Evolutionary conservation across 1,140 invertebrate species (phyloP).

Genomic region (Aphelenchoides avenae): DNA sequence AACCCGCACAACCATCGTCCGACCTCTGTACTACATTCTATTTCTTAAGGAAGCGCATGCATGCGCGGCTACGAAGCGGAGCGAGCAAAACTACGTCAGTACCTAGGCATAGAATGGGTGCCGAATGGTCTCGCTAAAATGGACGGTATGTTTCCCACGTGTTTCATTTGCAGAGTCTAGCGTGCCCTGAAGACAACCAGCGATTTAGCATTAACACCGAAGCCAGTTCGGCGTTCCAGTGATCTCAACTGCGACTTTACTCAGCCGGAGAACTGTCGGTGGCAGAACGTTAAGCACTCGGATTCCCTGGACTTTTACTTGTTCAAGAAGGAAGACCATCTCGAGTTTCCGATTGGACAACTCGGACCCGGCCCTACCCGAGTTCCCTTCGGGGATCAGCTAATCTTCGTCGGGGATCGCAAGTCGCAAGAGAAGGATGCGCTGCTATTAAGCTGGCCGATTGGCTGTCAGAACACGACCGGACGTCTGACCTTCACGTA

Average conservation of each 20-base stretch:
- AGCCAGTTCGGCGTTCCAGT: slow-evolving; percentile 35
- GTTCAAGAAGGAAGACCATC: slow-evolving; percentile 42
- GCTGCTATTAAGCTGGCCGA: slow-evolving; percentile 41
- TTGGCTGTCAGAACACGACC: slow-evolving; percentile 44
- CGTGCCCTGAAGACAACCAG: not conserved
- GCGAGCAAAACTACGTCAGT: slow-evolving; percentile 23
- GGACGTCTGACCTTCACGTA: slow-evolving; percentile 50
- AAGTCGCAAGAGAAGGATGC: slow-evolving; percentile 40
- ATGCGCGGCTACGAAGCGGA: slow-evolving; percentile 34
- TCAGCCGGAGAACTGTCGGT: slow-evolving; percentile 35
- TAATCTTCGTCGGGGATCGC: slow-evolving; percentile 44
- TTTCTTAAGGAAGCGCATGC: no score
- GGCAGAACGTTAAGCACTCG: slow-evolving; percentile 37
- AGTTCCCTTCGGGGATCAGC: slow-evolving; percentile 35
- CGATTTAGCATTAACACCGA: slow-evolving; percentile 32
- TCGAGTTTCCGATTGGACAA: slow-evolving; percentile 41
- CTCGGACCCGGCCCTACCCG: slow-evolving; percentile 43
- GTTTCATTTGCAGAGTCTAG: not conserved
- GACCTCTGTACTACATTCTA: no score
- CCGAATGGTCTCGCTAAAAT: slow-evolving; percentile 18
- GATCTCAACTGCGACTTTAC: slow-evolving; percentile 48
- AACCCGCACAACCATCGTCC: no score
- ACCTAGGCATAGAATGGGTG: slow-evolving; percentile 31
- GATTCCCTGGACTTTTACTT: slow-evolving; percentile 47
- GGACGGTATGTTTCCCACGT: slow-evolving; percentile 20